These are phyloP conservation scores for Regulus satrapa DNA, from an alignment of 2,113 vertebrate species.

Conservation along the genomic window DNA sequence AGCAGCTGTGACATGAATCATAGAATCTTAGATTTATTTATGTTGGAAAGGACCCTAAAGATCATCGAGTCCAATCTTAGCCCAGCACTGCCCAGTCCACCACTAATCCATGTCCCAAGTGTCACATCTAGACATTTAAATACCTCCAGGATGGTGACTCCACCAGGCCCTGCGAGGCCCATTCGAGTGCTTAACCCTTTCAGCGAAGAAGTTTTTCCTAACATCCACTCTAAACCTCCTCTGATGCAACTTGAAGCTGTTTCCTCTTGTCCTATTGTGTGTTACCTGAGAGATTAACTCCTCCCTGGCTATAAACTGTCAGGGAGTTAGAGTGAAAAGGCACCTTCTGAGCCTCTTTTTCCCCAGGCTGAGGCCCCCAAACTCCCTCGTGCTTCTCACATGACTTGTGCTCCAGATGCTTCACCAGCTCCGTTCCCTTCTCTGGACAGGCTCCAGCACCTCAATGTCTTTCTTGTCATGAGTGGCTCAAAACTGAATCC, in stretches of 20 bases:
- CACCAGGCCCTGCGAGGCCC: background rate
- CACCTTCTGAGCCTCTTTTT: background rate
- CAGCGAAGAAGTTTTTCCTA: background rate
- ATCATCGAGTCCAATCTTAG: background rate
- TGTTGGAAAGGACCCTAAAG: background rate
- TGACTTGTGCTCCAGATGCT: background rate
- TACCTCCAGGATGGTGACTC: background rate
- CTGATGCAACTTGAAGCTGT: background rate
- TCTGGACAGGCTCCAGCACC: background rate
- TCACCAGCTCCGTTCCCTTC: background rate
- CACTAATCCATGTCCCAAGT: background rate
- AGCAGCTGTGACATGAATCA: background rate
- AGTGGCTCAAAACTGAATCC: background rate
- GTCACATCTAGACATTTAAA: background rate
- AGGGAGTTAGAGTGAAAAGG: background rate
- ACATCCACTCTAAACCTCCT: background rate
- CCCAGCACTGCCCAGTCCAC: background rate
- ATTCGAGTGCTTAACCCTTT: background rate
- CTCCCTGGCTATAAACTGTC: background rate
- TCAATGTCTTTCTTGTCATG: background rate
- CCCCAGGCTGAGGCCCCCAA: background rate
- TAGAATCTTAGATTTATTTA: background rate
- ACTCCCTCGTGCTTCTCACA: background rate
- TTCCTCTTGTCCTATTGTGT: background rate
- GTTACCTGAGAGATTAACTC: background rate